Percentiles rank a stretch among this genome's conserved stretches.
phyloP scores from a whole-genome alignment of 2,797 vertebrate genomes.

The Halcyon chelicuti region DNA sequence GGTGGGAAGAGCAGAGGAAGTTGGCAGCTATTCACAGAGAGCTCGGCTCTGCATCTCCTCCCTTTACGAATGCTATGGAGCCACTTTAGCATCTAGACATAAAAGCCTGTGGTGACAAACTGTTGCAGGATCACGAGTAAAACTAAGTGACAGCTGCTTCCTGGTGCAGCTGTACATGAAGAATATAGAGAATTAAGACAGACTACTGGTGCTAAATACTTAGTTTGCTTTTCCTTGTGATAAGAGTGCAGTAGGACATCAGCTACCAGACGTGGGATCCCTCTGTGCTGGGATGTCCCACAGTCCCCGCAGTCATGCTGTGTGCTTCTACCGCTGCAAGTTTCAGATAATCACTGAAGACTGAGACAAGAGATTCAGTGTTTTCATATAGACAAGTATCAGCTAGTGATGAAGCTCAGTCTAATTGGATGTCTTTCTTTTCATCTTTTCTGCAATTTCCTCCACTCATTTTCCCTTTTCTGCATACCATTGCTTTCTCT shows the following conservation, averaged over 20 bases:
- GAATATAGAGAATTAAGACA: neutral
- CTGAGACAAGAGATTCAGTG: neutral
- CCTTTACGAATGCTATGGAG: neutral
- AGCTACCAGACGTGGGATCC: neutral
- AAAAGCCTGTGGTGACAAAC: neutral
- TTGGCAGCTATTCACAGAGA: neutral
- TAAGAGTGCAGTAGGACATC: neutral
- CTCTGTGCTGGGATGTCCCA: neutral
- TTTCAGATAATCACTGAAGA: neutral
- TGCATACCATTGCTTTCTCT: neutral
- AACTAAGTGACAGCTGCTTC: neutral
- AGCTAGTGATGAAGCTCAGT: neutral
- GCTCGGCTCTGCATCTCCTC: neutral
- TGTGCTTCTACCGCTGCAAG: neutral
- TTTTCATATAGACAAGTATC: neutral
- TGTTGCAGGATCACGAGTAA: neutral
- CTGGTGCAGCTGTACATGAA: neutral
- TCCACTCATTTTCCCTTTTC: neutral
- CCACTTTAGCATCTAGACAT: neutral
- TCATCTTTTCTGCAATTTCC: neutral
- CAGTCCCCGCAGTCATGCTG: neutral
- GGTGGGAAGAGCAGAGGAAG: neutral
- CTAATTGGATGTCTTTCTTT: neutral
- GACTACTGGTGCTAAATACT: neutral
- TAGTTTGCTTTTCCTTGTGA: neutral